Evolutionary conservation across 1,140 invertebrate genomes (phyloP).

Genomic region (Zaprionus taronus): DNA sequence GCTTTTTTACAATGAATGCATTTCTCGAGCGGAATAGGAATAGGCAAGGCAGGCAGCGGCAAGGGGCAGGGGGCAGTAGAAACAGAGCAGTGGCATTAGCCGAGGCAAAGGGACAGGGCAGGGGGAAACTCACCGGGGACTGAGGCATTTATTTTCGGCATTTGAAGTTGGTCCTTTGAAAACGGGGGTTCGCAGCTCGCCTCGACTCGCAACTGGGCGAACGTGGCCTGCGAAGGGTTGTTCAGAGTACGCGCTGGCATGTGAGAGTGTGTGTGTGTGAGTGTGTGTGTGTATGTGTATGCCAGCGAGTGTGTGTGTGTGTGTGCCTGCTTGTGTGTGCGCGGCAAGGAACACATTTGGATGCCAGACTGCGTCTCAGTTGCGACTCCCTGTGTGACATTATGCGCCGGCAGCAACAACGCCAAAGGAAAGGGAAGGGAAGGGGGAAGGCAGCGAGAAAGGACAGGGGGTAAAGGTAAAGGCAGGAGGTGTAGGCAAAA

Average conservation of each 20-base stretch:
- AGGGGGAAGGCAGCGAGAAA: not conserved
- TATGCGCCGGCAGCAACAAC: conserved; percentile 40
- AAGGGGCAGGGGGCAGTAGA: not conserved
- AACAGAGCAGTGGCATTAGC: not conserved
- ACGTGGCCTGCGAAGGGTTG: conserved; percentile 68
- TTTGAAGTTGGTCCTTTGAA: conserved; percentile 81
- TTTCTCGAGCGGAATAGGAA: conserved; percentile 53
- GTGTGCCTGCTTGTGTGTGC: conserved; percentile 34
- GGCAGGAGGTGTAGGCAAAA: not conserved
- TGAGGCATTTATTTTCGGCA: conserved; percentile 80
- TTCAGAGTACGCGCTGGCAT: conserved; percentile 15
- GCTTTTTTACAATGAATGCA: conserved; percentile 62
- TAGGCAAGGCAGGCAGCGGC: not conserved
- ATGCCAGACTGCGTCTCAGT: conserved; percentile 75
- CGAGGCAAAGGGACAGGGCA: not conserved
- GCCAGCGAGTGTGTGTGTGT: conserved; percentile 8
- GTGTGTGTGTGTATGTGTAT: conserved; percentile 5
- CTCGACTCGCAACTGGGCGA: conserved; percentile 43
- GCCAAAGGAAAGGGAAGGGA: not conserved
- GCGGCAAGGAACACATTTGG: conserved; percentile 75
- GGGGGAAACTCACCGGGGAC: conserved; percentile 20
- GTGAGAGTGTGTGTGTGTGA: conserved; percentile 7
- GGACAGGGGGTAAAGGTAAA: not conserved
- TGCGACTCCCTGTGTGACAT: conserved; percentile 73
- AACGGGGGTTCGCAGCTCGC: conserved; percentile 68